Evolutionary conservation across 2,888 invertebrate species (phyloP).

Genomic region (Beris chalybata): DNA sequence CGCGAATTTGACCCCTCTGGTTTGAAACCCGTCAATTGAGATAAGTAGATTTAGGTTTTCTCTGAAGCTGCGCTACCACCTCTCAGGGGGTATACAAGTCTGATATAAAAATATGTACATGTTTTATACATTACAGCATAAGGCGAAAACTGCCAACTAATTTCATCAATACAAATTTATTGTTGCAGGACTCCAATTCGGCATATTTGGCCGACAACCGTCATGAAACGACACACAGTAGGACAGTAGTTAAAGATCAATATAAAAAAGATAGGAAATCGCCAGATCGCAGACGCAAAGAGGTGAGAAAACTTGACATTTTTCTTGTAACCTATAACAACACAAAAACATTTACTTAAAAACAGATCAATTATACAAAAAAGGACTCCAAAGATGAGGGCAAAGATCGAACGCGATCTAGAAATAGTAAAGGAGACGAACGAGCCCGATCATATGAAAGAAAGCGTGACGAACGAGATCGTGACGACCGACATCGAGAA

Average conservation of each 20-base stretch:
- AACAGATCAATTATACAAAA: background rate
- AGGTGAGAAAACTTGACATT: background rate
- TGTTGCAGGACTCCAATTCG: conserved; percentile 12
- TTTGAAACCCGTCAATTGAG: no score
- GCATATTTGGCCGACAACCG: background rate
- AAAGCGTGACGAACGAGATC: conserved; percentile 38
- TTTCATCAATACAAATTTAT: background rate
- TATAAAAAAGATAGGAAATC: conserved; percentile 10
- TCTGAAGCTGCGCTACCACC: no score
- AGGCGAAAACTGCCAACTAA: background rate
- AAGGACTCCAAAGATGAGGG: conserved; percentile 36
- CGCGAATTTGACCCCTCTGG: no score
- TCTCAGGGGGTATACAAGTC: no score
- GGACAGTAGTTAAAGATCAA: background rate
- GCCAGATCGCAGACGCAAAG: conserved; percentile 17
- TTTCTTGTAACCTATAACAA: background rate
- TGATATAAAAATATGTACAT: no score
- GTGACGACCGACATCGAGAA: conserved; percentile 40
- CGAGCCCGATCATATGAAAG: conserved; percentile 32
- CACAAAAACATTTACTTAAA: background rate
- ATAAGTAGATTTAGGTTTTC: no score
- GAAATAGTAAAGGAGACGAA: conserved; percentile 7
- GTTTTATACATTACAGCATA: no score
- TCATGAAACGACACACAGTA: background rate
- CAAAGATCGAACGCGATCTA: conserved; percentile 28